Evolutionary conservation across 2,113 vertebrate species (phyloP).

Genomic region (Platichthys stellatus): DNA sequence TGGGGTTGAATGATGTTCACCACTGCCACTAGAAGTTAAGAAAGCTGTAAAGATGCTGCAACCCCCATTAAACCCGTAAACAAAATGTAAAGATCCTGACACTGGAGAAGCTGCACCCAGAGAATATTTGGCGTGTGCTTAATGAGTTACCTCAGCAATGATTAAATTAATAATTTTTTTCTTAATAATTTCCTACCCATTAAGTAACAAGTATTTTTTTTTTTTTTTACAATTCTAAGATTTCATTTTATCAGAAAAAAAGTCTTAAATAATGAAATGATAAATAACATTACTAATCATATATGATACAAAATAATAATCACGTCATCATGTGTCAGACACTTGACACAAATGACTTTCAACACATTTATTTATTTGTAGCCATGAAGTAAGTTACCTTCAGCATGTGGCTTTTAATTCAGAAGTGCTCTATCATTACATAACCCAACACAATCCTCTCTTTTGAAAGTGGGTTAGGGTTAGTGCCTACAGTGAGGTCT

Average conservation of each 20-base stretch:
- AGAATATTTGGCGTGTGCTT: not conserved
- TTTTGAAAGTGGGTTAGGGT: not conserved
- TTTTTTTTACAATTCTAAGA: no score
- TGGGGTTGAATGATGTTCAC: slow-evolving; percentile 14
- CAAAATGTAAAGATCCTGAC: not conserved
- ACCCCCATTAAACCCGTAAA: not conserved
- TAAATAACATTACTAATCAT: not conserved
- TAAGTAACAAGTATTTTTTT: no score
- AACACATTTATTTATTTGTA: not conserved
- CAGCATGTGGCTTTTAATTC: slow-evolving; percentile 11
- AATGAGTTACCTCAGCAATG: not conserved
- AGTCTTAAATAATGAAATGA: not conserved
- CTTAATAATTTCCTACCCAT: not conserved
- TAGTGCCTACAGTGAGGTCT: slow-evolving; percentile 28
- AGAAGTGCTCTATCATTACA: not conserved
- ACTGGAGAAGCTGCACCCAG: not conserved
- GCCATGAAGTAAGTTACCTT: not conserved
- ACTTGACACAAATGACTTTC: not conserved
- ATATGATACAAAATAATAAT: not conserved
- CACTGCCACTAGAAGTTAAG: not conserved
- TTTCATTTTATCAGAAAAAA: no score
- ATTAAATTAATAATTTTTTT: not conserved
- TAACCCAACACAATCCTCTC: slow-evolving; percentile 27
- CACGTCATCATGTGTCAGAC: not conserved
- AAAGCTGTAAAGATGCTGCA: not conserved